Evolutionary conservation across 2,888 invertebrate species (phyloP).

Genomic region (Aelia acuminata): DNA sequence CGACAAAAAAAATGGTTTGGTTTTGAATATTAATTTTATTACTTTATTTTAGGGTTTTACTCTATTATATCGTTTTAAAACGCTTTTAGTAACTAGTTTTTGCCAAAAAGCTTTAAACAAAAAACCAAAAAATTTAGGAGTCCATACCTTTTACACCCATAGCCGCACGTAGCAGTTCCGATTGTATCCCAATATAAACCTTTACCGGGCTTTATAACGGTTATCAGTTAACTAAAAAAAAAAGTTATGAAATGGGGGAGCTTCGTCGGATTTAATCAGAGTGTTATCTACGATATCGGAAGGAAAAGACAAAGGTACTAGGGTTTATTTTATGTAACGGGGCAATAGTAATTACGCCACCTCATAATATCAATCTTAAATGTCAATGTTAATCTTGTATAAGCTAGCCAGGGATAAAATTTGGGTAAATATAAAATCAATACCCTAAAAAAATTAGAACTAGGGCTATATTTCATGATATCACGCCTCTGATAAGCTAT

Average conservation of each 20-base stretch:
- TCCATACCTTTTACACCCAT: neutral
- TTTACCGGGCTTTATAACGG: neutral
- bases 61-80: no score
- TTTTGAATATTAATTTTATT: no score
- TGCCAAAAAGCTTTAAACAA: neutral
- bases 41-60: no score
- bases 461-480: no score
- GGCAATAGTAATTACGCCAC: neutral
- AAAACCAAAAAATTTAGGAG: no score
- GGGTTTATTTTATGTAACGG: neutral
- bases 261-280: neutral
- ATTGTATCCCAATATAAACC: neutral
- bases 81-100: no score
- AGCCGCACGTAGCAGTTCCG: neutral
- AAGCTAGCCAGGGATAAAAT: neutral
- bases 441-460: no score
- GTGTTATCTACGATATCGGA: neutral
- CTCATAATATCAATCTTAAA: neutral
- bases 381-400: neutral
- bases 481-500: no score
- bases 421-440: neutral
- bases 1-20: no score
- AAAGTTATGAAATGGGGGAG: neutral
- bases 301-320: neutral
- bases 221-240: conserved; percentile 8